phyloP scores from a whole-genome alignment of 2,888 invertebrate genomes.

The Eulithis testata region DNA sequence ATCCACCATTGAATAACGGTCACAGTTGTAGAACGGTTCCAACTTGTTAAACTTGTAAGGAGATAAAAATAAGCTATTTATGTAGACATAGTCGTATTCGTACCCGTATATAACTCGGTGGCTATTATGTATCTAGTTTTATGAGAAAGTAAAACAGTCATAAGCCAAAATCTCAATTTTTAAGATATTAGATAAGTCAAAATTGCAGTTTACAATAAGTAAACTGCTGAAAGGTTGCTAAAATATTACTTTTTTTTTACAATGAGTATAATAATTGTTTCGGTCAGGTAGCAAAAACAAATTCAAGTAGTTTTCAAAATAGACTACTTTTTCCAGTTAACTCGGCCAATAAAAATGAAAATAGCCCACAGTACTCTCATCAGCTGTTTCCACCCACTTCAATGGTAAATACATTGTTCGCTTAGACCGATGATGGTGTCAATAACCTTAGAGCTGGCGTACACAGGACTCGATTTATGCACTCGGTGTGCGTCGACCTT shows the following conservation, averaged over 20 bases:
- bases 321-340: constrained; percentile 2
- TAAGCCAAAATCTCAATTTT: too few species aligned
- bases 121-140: too few species aligned
- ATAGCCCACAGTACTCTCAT: constrained; percentile 16
- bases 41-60: constrained; percentile 3
- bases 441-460: constrained; percentile 31
- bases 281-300: not conserved
- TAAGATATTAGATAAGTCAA: too few species aligned
- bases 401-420: constrained; percentile 22
- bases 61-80: not conserved
- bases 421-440: constrained; percentile 19
- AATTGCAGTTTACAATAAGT: too few species aligned
- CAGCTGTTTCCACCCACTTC: constrained; percentile 24
- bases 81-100: too few species aligned
- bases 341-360: constrained; percentile 9
- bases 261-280: too few species aligned
- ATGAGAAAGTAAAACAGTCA: too few species aligned
- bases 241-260: too few species aligned
- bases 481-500: constrained; percentile 31
- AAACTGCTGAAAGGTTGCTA: too few species aligned
- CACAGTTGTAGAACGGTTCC: constrained; percentile 18
- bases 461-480: constrained; percentile 23
- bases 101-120: too few species aligned
- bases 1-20: constrained; percentile 13
- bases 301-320: constrained; percentile 7